phyloP scores from a whole-genome alignment of 2,888 invertebrate genomes.

The Nesidiocoris tenuis region DNA sequence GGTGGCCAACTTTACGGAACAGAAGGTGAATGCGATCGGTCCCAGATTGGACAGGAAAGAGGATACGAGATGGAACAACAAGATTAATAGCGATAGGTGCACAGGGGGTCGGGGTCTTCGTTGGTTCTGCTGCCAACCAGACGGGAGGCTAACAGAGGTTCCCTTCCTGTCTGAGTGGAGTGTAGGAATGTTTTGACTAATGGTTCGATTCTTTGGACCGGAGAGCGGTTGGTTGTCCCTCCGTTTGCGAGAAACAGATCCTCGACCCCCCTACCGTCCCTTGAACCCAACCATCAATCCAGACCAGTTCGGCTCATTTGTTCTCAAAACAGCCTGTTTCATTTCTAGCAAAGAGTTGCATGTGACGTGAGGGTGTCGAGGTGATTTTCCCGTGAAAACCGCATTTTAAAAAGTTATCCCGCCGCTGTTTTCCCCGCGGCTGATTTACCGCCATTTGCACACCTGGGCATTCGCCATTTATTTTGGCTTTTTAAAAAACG shows the following conservation, averaged over 20 bases:
- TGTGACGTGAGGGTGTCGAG: too few relatives aligned
- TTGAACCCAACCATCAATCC: conserved; percentile 28
- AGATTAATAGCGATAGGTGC: not conserved
- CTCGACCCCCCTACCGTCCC: not conserved
- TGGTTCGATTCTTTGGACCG: conserved; percentile 39
- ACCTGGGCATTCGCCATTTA: not conserved
- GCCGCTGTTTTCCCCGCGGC: not conserved
- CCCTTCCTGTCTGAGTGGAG: not conserved
- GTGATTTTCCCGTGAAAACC: not conserved
- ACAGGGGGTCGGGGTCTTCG: not conserved
- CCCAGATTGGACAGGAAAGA: not conserved
- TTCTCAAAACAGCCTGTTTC: conserved; percentile 10
- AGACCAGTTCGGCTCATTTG: conserved; percentile 17
- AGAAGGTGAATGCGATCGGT: not conserved
- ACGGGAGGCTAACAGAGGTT: not conserved
- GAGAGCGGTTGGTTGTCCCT: conserved; percentile 18
- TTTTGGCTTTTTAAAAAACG: not conserved
- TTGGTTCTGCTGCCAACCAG: not conserved
- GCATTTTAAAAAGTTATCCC: not conserved
- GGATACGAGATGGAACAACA: not conserved
- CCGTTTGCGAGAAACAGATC: conserved; percentile 25
- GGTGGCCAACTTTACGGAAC: not conserved
- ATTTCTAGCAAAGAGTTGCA: not conserved
- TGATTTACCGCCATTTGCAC: not conserved
- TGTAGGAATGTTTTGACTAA: conserved; percentile 40